phyloP scores from a whole-genome alignment of 2,888 invertebrate species.

The Bedellia somnulentella region DNA sequence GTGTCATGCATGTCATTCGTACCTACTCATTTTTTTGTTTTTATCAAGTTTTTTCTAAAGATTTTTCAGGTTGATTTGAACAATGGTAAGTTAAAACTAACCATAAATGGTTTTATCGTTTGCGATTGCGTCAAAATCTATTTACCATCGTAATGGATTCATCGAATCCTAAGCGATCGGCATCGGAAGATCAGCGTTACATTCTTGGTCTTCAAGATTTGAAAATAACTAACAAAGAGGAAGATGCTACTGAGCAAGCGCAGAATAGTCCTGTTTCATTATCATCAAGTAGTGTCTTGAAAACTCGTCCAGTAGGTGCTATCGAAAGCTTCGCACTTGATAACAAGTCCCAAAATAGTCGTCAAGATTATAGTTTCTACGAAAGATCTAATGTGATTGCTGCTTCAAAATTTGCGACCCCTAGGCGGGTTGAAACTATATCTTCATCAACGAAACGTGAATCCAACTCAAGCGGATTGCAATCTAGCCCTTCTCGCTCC shows the following conservation, averaged over 20 bases:
- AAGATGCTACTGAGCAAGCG: conserved; percentile 54
- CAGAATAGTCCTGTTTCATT: conserved; percentile 38
- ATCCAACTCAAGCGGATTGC: conserved; percentile 35
- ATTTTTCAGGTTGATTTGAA: too few species aligned
- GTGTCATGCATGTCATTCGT: too few species aligned
- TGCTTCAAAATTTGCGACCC: conserved; percentile 76
- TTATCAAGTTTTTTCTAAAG: too few species aligned
- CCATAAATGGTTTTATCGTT: too few species aligned
- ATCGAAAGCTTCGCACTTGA: conserved; percentile 68
- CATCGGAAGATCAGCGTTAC: conserved; percentile 50
- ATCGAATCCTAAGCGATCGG: too few species aligned
- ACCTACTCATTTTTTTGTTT: too few species aligned
- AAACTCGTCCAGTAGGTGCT: conserved; percentile 63
- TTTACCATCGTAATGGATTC: too few species aligned
- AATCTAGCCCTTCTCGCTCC: conserved; percentile 63
- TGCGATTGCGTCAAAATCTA: too few species aligned
- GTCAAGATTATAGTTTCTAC: conserved; percentile 54
- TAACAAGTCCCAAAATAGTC: conserved; percentile 35
- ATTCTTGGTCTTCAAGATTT: conserved; percentile 54
- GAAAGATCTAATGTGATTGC: conserved; percentile 77
- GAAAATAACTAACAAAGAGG: conserved; percentile 52
- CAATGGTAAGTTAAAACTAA: too few species aligned
- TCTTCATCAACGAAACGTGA: conserved; percentile 47
- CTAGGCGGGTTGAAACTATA: conserved; percentile 70
- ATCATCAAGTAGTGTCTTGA: conserved; percentile 32